Percentiles rank a stretch among this genome's conserved stretches.
Evolutionary conservation across 1,140 invertebrate genomes (phyloP).

Genomic region (Venturia canescens): DNA sequence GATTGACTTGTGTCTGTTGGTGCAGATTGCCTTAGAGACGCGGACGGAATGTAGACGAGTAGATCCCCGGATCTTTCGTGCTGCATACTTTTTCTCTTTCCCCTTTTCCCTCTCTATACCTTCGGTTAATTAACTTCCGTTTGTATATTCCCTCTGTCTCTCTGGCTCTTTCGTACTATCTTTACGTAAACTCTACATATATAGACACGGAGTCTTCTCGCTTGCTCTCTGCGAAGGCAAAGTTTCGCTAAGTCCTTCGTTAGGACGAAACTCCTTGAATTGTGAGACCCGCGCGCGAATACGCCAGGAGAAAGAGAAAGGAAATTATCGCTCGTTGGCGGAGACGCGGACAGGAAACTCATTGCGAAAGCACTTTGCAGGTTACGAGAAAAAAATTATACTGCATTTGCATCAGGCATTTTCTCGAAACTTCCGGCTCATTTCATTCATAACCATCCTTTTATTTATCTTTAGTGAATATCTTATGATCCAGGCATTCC

Average conservation of each 20-base stretch:
- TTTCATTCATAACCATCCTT: not conserved
- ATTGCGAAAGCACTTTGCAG: constrained; percentile 25
- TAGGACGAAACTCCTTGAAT: constrained; percentile 41
- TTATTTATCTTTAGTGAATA: not conserved
- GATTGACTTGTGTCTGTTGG: constrained; percentile 21
- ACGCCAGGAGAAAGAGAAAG: not conserved
- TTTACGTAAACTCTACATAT: not conserved
- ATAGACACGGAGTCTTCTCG: not conserved
- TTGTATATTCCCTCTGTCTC: constrained; percentile 44
- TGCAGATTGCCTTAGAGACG: constrained; percentile 37
- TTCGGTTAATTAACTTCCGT: constrained; percentile 46
- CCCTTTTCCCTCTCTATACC: constrained; percentile 2
- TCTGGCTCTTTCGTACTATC: not conserved
- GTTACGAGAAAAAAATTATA: constrained; percentile 11
- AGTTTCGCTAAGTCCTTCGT: constrained; percentile 43
- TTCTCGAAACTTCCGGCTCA: constrained; percentile 4
- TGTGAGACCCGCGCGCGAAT: constrained; percentile 15
- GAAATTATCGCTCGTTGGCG: not conserved
- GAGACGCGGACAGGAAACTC: not conserved
- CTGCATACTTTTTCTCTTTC: constrained; percentile 22
- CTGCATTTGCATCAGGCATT: not conserved
- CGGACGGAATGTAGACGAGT: constrained; percentile 33
- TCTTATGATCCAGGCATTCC: not conserved
- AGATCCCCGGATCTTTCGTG: constrained; percentile 9
- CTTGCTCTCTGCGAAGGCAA: constrained; percentile 16